Base-by-base conservation (phyloP, 2,888 invertebrate species). In the Meteorus colon region DNA sequence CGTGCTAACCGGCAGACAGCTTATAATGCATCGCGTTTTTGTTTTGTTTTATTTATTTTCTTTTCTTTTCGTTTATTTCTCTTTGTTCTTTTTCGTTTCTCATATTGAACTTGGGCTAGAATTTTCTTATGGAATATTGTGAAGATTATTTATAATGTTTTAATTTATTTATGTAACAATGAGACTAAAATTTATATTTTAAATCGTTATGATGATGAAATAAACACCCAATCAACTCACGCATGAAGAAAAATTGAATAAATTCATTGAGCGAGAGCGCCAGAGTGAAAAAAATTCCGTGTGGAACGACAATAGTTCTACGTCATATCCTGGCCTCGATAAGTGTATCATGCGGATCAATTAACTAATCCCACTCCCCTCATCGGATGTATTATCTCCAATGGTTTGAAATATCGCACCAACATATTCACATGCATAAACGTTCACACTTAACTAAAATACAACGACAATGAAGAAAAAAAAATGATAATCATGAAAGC, bases 281-380 rank as follows among this genome's bases (percentile, higher is more conserved):
- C 2, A 12, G 16, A n/a, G n/a, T 4, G 6, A 48, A 48, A 16
- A 16, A 48, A 48, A 16, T 0, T 16, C 5, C 19, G n/a, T 10
- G 19, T 48, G n/a, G 16, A 19, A 55, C 55, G 55, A 88, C 88
- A 89, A 89, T 89, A 84, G 86, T 82, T 88, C 85, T 82, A 86
- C 88, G 89, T 89, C 89, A 89, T 85, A 89, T 89, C 89, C 89
- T 88, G 83, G 85, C 75, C 74, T 69, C 69, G 66, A 69, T 68
- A 55, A 73, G 34, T 76, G 29, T n/a, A 69, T 77, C 66, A 60
- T 65, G 60, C 71, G 73, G 81, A 88, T 87, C 87, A 88, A 88
- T 89, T 88, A 88, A 85, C 87, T 88, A 86, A 88, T 80, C 82
- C 81, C 87, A 86, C 86, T 87, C 87, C 81, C 81, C 80, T 73